phyloP scores from a whole-genome alignment of 2,888 invertebrate genomes.

The Cantharis rufa region DNA sequence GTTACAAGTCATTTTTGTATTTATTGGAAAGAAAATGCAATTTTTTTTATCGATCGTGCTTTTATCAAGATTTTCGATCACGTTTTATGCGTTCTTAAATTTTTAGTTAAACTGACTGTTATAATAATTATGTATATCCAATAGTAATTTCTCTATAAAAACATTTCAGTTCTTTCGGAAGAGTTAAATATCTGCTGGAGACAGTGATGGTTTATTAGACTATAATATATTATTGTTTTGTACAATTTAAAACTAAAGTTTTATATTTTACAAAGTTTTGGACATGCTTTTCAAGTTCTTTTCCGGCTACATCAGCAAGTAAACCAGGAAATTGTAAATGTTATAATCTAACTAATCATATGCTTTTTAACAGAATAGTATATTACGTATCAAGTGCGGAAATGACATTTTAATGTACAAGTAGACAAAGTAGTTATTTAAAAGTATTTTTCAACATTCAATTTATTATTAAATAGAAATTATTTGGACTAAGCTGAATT shows the following conservation, averaged over 20 bases:
- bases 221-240: not conserved
- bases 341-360: not conserved
- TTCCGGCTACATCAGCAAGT: not conserved
- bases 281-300: not conserved
- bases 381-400: too few relatives aligned
- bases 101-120: not conserved
- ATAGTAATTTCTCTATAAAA: not conserved
- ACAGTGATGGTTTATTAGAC: not conserved
- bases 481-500: too few relatives aligned
- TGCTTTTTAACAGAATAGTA: not conserved
- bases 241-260: not conserved
- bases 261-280: not conserved
- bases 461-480: too few relatives aligned
- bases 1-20: not conserved
- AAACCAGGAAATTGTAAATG: not conserved
- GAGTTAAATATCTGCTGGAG: not conserved
- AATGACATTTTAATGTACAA: too few relatives aligned
- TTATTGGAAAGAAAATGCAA: not conserved
- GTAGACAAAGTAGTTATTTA: too few relatives aligned
- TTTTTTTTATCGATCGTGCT: not conserved
- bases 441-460: too few relatives aligned
- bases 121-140: too few relatives aligned
- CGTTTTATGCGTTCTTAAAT: not conserved
- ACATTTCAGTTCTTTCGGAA: not conserved
- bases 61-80: not conserved